Base-by-base conservation (phyloP, 2,888 invertebrate species). In the Orchestes rusci region DNA sequence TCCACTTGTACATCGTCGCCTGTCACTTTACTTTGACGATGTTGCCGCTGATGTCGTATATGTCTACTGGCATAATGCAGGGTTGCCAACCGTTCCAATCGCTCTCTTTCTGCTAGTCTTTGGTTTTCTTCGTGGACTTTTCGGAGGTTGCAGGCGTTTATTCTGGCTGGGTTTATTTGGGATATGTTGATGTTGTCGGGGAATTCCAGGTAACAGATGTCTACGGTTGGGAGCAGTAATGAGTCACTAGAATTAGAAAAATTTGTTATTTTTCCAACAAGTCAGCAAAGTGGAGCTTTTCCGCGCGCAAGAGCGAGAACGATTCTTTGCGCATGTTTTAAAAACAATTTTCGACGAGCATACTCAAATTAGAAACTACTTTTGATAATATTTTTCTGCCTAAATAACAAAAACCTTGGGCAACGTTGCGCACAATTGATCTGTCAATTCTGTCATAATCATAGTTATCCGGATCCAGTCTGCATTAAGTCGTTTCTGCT, bases 151-250 rank as follows among this genome's bases (percentile, higher is more conserved):
- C 65, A 65, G 2, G 60, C 60, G 52, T 59, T 61, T 27, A 57
- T 56, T 10, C 59, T 57, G 28, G 58, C 50, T 34, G 49, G 48
- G 35, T 43, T 30, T 36, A 47, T 47, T 38, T 55, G 53, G 2
- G 53, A 32, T n/a, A 52, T 42, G 43, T 52, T 42, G 39, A 51
- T 53, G 43, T 61, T 63, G 15, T 64, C 63, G 3, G 67, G 67
- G 35, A 65, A 59, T 53, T 69, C 67, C 20, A 68, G 50, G 3
- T 68, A 69, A 52, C 69, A 69, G 15, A 70, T 58, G 56, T 70
- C 70, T 57, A 71, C 61, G 51, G 65, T 67, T 45, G 71, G 71
- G 56, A 66, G 61, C 65, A 64, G 53, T 52, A 38, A 36, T 49
- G 39, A 2, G 37, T 45, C 40, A 49, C 49, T 49, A 33, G 28